Conservation (phyloP, 2,888 invertebrate genomes). For the Taenaris catops region DNA sequence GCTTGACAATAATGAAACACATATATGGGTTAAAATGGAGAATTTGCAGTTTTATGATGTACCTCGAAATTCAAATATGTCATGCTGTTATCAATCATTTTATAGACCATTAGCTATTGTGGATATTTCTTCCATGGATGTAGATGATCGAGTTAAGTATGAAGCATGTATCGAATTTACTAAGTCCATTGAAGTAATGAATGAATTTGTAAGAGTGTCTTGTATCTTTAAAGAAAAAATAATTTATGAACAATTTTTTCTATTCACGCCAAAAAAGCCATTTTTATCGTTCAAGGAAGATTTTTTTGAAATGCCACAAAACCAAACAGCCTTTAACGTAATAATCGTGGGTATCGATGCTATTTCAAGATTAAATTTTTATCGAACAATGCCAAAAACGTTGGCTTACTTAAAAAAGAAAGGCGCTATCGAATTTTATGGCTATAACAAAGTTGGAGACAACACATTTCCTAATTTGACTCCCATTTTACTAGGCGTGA, state of each 20-base stretch:
- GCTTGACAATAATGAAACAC: conserved; percentile 78
- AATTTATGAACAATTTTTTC: conserved; percentile 84
- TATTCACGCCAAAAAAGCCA: conserved; percentile 78
- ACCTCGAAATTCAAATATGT: conserved; percentile 52
- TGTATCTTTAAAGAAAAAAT: conserved; percentile 72
- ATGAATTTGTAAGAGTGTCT: conserved; percentile 85
- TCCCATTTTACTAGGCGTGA: conserved; percentile 87
- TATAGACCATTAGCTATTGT: conserved; percentile 68
- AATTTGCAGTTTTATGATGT: conserved; percentile 71
- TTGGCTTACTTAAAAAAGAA: conserved; percentile 80
- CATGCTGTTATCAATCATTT: conserved; percentile 83
- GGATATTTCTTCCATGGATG: conserved; percentile 56
- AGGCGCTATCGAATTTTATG: conserved; percentile 87
- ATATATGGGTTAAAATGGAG: conserved; percentile 74
- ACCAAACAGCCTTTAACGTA: conserved; percentile 79
- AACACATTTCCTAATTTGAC: conserved; percentile 96
- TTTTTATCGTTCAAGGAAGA: conserved; percentile 31
- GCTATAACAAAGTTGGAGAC: conserved; percentile 96
- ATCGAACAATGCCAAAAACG: conserved; percentile 90
- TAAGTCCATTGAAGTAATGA: conserved; percentile 52
- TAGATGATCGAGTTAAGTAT: conserved; percentile 71
- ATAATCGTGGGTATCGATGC: conserved; percentile 92
- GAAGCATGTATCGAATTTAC: conserved; percentile 70
- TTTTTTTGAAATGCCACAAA: conserved; percentile 28
- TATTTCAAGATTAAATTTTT: conserved; percentile 91